Conservation (phyloP, 2,888 invertebrate genomes). For the Synanthedon andrenaeformis region DNA sequence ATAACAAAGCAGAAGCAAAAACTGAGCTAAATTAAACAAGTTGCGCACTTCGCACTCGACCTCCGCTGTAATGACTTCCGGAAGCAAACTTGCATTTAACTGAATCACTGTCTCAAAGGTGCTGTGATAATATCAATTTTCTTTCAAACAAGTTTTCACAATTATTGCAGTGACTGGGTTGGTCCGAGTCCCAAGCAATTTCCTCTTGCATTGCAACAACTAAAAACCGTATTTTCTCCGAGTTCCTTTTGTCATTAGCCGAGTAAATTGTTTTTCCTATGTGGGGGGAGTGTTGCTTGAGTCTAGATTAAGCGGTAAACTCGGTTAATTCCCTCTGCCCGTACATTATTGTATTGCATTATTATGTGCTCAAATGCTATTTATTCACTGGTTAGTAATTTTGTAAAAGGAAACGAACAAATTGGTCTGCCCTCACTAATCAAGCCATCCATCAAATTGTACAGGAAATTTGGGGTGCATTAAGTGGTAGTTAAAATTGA, state of each 20-base stretch:
- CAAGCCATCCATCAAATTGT: not conserved
- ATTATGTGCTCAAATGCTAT: constrained; percentile 16
- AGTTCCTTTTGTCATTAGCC: constrained; percentile 43
- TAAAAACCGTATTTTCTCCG: constrained; percentile 29
- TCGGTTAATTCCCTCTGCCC: constrained; percentile 27
- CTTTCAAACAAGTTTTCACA: not conserved
- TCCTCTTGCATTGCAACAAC: not conserved
- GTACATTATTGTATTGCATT: constrained; percentile 17
- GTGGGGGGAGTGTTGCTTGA: constrained; percentile 29
- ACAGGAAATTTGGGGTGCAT: not conserved
- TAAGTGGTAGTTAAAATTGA: not conserved
- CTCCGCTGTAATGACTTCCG: not conserved
- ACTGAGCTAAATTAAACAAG: not conserved
- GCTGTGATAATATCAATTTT: not conserved
- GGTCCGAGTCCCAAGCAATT: not conserved
- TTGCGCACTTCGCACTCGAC: not conserved
- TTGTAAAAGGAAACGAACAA: constrained; percentile 5
- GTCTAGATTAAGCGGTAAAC: constrained; percentile 47
- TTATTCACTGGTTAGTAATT: not conserved
- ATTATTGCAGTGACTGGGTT: not conserved
- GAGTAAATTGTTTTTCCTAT: constrained; percentile 50
- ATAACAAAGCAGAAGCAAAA: not conserved
- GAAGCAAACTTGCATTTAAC: not conserved
- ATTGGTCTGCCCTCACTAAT: constrained; percentile 1
- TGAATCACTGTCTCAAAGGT: not conserved